Conservation (phyloP, 2,113 vertebrate species). For the Pygathrix nemaeus region DNA sequence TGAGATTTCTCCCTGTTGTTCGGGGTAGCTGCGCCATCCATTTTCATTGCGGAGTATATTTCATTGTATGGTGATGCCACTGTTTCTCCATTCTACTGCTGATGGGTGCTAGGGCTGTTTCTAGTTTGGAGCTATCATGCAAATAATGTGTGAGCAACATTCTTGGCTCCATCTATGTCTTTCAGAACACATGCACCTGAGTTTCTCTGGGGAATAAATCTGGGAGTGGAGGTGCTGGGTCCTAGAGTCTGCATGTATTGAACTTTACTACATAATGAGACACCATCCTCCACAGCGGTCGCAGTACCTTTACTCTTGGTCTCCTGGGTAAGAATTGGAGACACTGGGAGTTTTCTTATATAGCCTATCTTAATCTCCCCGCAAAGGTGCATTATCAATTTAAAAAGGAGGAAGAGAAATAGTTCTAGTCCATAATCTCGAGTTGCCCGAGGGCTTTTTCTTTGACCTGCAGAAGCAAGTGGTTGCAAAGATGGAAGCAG, state of each 20-base stretch:
- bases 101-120: not conserved
- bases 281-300: accelerated
- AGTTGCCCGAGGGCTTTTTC: not conserved
- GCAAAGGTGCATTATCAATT: not conserved
- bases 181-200: accelerated
- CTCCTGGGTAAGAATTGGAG: not conserved
- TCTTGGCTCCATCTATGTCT: not conserved
- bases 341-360: not conserved
- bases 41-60: accelerated
- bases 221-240: not conserved
- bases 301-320: accelerated
- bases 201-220: not conserved
- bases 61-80: accelerated
- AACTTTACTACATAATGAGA: accelerated
- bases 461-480: not conserved
- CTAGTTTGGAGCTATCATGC: accelerated
- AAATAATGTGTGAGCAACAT: accelerated
- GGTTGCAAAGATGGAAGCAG: accelerated
- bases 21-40: accelerated
- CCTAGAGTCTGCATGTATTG: accelerated
- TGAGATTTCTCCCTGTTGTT: accelerated
- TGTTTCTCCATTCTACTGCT: accelerated
- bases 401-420: not conserved
- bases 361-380: not conserved
- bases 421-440: not conserved